A percentile compares a stretch with the other conserved stretches of the same genome.
phyloP scores from a whole-genome alignment of 2,113 vertebrate species.

The Urocynchramus pylzowi region DNA sequence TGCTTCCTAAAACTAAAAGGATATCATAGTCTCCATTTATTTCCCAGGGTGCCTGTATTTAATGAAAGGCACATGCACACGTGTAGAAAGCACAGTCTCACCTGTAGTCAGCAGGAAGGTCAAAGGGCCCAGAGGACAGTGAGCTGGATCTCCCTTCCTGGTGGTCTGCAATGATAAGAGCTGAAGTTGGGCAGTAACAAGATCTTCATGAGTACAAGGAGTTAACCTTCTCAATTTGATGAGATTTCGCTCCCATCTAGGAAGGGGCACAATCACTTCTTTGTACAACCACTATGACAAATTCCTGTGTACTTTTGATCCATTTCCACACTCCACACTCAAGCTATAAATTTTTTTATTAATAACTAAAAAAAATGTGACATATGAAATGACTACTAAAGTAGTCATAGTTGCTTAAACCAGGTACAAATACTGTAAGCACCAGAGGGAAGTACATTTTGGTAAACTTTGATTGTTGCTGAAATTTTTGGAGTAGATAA shows the following conservation, averaged over 20 bases:
- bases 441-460: not conserved
- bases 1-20: not conserved
- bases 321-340: not conserved
- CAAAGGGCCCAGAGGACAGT: not conserved
- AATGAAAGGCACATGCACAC: not conserved
- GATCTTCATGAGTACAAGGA: not conserved
- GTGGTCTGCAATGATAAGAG: not conserved
- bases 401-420: not conserved
- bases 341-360: not conserved
- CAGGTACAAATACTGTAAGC: not conserved
- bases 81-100: not conserved
- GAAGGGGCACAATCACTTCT: not conserved
- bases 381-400: rapidly evolving
- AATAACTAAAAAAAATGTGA: not conserved
- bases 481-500: not conserved
- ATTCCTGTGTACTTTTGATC: not conserved
- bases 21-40: not conserved
- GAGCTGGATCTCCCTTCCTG: not conserved
- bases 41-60: not conserved
- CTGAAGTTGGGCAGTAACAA: not conserved
- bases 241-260: not conserved
- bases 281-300: not conserved
- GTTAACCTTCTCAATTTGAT: not conserved
- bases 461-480: not conserved
- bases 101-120: not conserved